phyloP scores from a whole-genome alignment of 2,113 vertebrate genomes.

The Colinus virginianus region DNA sequence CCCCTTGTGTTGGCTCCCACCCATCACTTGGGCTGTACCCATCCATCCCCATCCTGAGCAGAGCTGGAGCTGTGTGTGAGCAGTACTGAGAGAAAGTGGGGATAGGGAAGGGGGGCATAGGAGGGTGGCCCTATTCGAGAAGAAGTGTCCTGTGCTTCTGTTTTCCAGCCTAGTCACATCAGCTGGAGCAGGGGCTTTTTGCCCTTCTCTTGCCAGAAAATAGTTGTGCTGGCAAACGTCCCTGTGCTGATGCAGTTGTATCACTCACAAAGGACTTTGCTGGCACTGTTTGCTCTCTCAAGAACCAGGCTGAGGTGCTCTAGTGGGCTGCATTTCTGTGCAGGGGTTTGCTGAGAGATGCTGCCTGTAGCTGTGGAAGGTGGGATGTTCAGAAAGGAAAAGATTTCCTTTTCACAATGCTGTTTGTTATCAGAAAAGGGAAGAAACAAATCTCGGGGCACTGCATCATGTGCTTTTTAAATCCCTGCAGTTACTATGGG shows the following conservation, averaged over 20 bases:
- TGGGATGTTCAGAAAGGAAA: background rate
- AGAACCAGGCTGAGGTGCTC: background rate
- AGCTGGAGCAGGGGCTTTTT: slow-evolving; percentile 5
- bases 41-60: background rate
- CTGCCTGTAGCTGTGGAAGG: background rate
- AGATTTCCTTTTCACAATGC: background rate
- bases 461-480: background rate
- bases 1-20: background rate
- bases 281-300: slow-evolving; percentile 20
- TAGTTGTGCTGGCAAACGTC: slow-evolving; percentile 19
- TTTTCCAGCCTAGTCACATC: background rate
- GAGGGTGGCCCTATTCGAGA: background rate
- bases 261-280: slow-evolving; percentile 38
- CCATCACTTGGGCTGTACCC: background rate
- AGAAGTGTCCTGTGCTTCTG: background rate
- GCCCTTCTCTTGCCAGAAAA: slow-evolving; percentile 29
- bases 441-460: background rate
- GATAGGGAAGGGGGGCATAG: background rate
- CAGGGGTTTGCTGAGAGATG: background rate
- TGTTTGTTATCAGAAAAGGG: background rate
- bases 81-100: background rate
- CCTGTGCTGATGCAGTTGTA: slow-evolving; percentile 16
- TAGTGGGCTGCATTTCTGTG: background rate
- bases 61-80: background rate
- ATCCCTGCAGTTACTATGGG: background rate